A percentile compares a stretch with the other conserved stretches of the same genome.
Conservation (phyloP, 92 coral and sea anemone species). For the Actinostola sp. region DNA sequence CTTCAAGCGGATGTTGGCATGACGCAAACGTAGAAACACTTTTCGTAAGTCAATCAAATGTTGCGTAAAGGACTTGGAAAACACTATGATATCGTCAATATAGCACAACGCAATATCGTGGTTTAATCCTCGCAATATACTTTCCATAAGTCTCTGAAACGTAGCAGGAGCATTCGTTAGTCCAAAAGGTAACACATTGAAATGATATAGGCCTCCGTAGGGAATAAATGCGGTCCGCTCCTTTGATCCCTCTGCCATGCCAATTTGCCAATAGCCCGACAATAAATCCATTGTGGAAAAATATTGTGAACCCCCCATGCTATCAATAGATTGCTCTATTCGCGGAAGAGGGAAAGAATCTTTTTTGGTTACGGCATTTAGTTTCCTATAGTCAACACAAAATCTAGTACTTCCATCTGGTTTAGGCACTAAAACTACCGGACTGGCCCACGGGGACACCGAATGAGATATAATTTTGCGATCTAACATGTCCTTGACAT, state of each 20-base stretch:
- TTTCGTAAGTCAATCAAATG: conserved; percentile 32
- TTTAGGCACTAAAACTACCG: conserved; percentile 55
- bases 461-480: conserved; percentile 43
- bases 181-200: conserved; percentile 37
- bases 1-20: conserved; percentile 40
- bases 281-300: conserved; percentile 48
- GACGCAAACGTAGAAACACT: conserved; percentile 46
- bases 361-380: conserved; percentile 11
- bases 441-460: conserved; percentile 51
- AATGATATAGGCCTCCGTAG: conserved; percentile 21
- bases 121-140: conserved; percentile 32
- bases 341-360: background rate
- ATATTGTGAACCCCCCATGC: conserved; percentile 29
- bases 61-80: conserved; percentile 43
- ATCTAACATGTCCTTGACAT: conserved; percentile 40
- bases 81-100: conserved; percentile 42
- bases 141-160: conserved; percentile 58
- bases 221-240: conserved; percentile 33
- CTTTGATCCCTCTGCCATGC: conserved; percentile 7
- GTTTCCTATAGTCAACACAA: conserved; percentile 53
- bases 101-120: conserved; percentile 28
- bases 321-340: conserved; percentile 7
- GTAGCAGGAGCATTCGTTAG: conserved; percentile 41
- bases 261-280: conserved; percentile 54
- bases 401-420: conserved; percentile 53